A percentile compares a stretch with the other conserved stretches of the same genome.
Evolutionary conservation across 2,888 invertebrate species (phyloP).

Genomic region (Mesoligia furuncula): DNA sequence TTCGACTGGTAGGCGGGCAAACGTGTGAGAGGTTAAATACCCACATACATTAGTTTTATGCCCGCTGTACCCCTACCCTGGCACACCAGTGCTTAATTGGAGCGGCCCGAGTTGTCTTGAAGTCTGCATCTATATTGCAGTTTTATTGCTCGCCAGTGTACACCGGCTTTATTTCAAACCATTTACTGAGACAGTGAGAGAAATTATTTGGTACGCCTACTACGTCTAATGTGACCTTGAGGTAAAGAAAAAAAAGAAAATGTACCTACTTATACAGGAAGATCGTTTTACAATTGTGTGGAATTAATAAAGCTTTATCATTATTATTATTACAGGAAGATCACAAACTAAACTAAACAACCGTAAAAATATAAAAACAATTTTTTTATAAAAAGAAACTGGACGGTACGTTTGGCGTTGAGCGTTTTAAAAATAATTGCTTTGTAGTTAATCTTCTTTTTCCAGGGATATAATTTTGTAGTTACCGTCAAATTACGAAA

Average conservation of each 20-base stretch:
- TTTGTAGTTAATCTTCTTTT: not conserved
- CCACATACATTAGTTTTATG: too few species aligned
- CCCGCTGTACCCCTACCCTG: conserved; percentile 31
- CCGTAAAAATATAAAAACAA: too few species aligned
- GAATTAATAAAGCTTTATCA: too few species aligned
- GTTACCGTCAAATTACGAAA: not conserved
- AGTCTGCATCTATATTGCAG: conserved; percentile 64
- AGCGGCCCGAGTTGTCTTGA: conserved; percentile 57
- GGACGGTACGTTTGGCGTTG: too few species aligned
- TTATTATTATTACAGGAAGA: too few species aligned
- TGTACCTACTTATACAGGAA: too few species aligned
- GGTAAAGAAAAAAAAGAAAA: too few species aligned
- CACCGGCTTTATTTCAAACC: conserved; percentile 33
- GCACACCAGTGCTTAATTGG: conserved; percentile 64
- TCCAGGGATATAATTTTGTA: not conserved
- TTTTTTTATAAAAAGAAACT: too few species aligned
- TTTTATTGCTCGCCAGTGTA: conserved; percentile 54
- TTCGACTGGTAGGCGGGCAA: too few species aligned
- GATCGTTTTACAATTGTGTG: too few species aligned
- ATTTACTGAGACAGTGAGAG: conserved; percentile 31
- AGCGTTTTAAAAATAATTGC: not conserved
- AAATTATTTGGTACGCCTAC: conserved; percentile 19
- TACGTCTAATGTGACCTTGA: not conserved
- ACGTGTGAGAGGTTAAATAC: too few species aligned
- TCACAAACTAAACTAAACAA: too few species aligned